Base-by-base conservation (phyloP, 1,140 invertebrate genomes). In the Scaptomyza montana region DNA sequence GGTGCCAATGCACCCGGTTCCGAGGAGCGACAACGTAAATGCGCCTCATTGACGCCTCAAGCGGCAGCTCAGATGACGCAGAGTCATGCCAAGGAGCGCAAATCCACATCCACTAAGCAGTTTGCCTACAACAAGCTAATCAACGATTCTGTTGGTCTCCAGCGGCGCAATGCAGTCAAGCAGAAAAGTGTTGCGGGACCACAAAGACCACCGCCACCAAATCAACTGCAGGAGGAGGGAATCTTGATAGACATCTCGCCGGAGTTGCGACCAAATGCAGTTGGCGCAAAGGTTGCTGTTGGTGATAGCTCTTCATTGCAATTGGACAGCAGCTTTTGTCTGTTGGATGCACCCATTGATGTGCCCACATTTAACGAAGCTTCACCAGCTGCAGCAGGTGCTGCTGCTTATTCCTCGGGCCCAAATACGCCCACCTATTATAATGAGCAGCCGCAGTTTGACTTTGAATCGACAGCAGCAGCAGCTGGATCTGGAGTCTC, bases 271-370 rank as follows among this genome's bases (percentile, higher is more conserved):
- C 78, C 72, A 0, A 30, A 41, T 41, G 39, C 39, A 12, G 10
- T 12, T 3, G 36, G 39, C 1, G 36, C 62, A 3, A 39, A n/a
- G n/a, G n/a, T n/a, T n/a, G n/a, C 25, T 50, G 39, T 43, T 0
- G 77, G 74, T 5, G 87, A 89, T 41, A 89, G 77, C 50, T 51
- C 73, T 4, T 87, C 90, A 2, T 50, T 91, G 36, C 82, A 91
- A 61, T 39, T 77, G 64, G 71, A 86, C 74, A 91, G 74, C 57
- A 78, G 86, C 0, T 92, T 95, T 9, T 96, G 95, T 43, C 93
- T 97, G 67, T 91, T 97, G 0, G 96, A 97, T 85, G 95, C 96
- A 69, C 96, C 96, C 0, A 96, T 97, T 47, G 95, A 96, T 85
- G 93, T 94, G 46, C 94, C 94, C 36, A 93, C 93, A 33, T 91